Conservation (phyloP, 1,140 invertebrate genomes). For the Diabrotica undecimpunctata region DNA sequence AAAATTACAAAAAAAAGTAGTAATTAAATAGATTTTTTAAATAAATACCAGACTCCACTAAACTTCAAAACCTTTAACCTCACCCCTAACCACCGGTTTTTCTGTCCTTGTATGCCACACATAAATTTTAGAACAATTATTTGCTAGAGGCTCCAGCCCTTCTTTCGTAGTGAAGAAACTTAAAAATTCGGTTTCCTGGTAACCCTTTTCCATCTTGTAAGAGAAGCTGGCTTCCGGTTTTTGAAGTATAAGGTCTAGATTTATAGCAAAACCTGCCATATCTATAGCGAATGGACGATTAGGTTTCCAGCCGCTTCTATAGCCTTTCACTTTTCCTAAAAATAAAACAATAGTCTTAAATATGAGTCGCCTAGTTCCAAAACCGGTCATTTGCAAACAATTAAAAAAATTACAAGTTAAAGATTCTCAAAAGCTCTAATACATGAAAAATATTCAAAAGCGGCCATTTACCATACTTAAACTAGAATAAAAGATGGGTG, state of each 20-base stretch:
- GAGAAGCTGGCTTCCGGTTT: slow-evolving; percentile 79
- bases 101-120: slow-evolving; percentile 98
- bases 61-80: slow-evolving; percentile 75
- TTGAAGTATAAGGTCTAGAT: slow-evolving; percentile 72
- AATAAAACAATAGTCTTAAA: background rate
- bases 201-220: slow-evolving; percentile 78
- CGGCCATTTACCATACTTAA: no score
- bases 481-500: no score
- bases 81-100: slow-evolving; percentile 68
- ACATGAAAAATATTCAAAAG: no score
- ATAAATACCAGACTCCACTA: slow-evolving; percentile 39
- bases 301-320: slow-evolving; percentile 81
- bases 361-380: no score
- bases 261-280: slow-evolving; percentile 98
- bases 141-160: slow-evolving; percentile 84
- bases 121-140: slow-evolving; percentile 86
- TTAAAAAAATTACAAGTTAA: no score
- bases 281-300: slow-evolving; percentile 92
- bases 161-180: slow-evolving; percentile 71
- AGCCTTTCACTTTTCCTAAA: slow-evolving; percentile 69
- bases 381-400: no score
- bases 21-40: background rate
- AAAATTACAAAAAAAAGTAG: no score
- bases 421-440: no score
- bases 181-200: slow-evolving; percentile 89